Evolutionary conservation across 2,797 vertebrate genomes (phyloP), one percentile per base, ranked within the genome.

Genomic region (Allobates femoralis): DNA sequence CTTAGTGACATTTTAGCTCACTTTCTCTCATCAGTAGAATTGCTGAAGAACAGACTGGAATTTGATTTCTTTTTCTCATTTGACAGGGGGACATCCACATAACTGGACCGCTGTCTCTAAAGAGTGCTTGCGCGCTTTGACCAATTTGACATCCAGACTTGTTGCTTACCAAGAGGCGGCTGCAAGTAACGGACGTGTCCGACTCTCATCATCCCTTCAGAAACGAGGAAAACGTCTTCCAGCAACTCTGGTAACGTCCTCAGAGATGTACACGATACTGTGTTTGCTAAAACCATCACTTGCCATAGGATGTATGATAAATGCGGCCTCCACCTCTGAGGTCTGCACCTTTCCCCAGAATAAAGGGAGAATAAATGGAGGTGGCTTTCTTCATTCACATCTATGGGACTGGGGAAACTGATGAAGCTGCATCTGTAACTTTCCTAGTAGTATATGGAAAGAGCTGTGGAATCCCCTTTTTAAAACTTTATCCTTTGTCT

Each of bases 101-200:
- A 98, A 97, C 89, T 99, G 98, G 98, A 96, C 96, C 41, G 96
- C 97, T 4, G 94, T 99, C 91, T 97, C 96, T 81, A 94, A 91
- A 77, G 97, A 97, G 90, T 99, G 98, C 90, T 90, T 99, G 91
- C 95, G 91, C 85, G 93, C 99, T 88, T 90, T 99, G 82, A 92
- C 91, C 67, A 96, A 96, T 89, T 94, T 99, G 89, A 98, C 97
- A 23, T 96, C 96, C 90, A 96, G 96, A 86, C 94, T 99, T 62
- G 89, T 97, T 1, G 86, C 91, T 26, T 95, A 97, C 88, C 98
- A 99, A 77, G 98, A 99, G 89, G 95, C 94, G 3, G 95, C 97
- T 67, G 96, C 97, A 58, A 96, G 95, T 28, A 99, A 99, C 34
- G 98, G 98, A 84, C 94, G 97, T 84, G 89, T 93, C 73, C 96